Evolutionary conservation across 2,113 vertebrate genomes (phyloP).

Genomic region (Callopanchax toddi): DNA sequence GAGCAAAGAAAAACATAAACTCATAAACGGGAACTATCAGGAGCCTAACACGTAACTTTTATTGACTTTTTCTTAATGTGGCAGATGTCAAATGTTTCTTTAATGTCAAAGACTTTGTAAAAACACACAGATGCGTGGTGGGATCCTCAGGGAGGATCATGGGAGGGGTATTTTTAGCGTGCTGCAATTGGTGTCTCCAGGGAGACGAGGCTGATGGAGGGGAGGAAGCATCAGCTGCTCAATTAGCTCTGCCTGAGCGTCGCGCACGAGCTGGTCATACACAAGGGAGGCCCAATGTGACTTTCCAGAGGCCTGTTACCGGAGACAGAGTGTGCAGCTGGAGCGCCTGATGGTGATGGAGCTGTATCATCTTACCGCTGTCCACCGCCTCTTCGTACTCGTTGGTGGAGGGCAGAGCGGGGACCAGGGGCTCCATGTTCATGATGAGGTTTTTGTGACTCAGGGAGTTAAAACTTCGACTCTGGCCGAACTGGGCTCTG

Average conservation of each 20-base stretch:
- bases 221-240: conserved; percentile 72
- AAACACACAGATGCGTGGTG: conserved; percentile 36
- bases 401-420: conserved; percentile 86
- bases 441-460: conserved; percentile 97
- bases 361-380: conserved; percentile 81
- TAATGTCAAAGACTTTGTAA: conserved; percentile 31
- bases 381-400: conserved; percentile 86
- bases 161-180: conserved; percentile 77
- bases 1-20: neutral
- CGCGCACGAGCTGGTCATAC: conserved; percentile 20
- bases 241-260: conserved; percentile 55
- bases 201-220: conserved; percentile 63
- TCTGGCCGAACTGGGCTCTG: conserved; percentile 90
- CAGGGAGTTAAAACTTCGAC: conserved; percentile 91
- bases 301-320: conserved; percentile 22
- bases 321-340: conserved; percentile 8
- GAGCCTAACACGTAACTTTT: conserved; percentile 40
- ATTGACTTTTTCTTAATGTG: conserved; percentile 47
- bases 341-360: conserved; percentile 2
- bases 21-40: conserved; percentile 10
- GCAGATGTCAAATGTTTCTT: conserved; percentile 36
- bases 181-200: conserved; percentile 72
- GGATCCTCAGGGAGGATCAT: conserved; percentile 65
- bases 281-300: conserved; percentile 36
- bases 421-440: conserved; percentile 94